Evolutionary conservation across 2,113 vertebrate genomes (phyloP), one percentile per base, ranked within the genome.

Genomic region (Canis aureus): DNA sequence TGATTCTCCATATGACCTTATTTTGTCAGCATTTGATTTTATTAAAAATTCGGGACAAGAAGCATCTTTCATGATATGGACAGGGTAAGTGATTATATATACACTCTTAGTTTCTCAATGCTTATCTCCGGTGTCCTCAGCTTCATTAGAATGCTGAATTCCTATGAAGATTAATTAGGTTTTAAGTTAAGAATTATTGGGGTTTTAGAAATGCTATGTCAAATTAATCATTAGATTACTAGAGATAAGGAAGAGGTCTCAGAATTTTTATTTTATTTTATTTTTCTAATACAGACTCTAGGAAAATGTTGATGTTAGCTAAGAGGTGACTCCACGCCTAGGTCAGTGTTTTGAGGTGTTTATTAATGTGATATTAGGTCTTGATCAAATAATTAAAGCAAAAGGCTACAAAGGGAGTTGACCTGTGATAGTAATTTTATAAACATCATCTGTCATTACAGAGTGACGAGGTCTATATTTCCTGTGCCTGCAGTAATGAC

Each of bases 1-100:
- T 92, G 99, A 99, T 98, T 99, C 99, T 57, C 99, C 99, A 0
- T 99, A 99, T 98, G 94, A 98, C 8, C 99, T 99, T 91, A 99
- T 99, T 97, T 98, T 99, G 96, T 99, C 99, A 62, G 99, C 99
- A n/a, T 99, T 99, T 96, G 67, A 97, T 16, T 99, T 99, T 98
- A 99, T 99, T 99, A 99, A 98, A 3, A 96, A 98, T 53, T 99
- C 99, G 96, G 96, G 98, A 16, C 98, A 98, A 80, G 98, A 99
- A 67, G 98, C 98, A 71, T 99, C 99, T 94, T 99, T 99, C 98
- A 99, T 99, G 98, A 99, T 99, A 98, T 99, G 99, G 99, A 99
- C 99, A 4, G 99, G 99, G 99, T 99, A 99, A 96, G 99, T 99
- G 73, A 76, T 92, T 64, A 67, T 64, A 32, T 83, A 94, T 73